Evolutionary conservation across 2,888 invertebrate genomes (phyloP).

Genomic region (Lymantria monacha): DNA sequence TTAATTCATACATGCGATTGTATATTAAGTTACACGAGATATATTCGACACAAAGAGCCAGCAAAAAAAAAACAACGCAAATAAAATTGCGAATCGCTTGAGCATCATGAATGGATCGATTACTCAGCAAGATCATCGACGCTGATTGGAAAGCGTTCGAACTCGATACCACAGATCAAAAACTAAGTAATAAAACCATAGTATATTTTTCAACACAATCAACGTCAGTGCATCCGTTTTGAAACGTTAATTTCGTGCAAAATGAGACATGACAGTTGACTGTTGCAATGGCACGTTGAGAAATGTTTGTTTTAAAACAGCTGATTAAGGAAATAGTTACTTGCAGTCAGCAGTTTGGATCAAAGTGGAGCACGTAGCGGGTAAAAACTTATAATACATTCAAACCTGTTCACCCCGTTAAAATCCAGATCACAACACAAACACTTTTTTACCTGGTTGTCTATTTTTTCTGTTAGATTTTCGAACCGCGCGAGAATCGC

Average conservation of each 20-base stretch:
- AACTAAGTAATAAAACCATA: slow-evolving; percentile 34
- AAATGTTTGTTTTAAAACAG: slow-evolving; percentile 37
- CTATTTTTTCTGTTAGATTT: slow-evolving; percentile 82
- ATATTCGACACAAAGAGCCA: slow-evolving; percentile 15
- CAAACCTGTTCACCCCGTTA: slow-evolving; percentile 35
- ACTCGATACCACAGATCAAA: slow-evolving; percentile 19
- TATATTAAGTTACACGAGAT: slow-evolving; percentile 6
- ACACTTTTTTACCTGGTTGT: slow-evolving; percentile 50
- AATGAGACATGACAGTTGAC: slow-evolving; percentile 26
- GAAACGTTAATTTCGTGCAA: slow-evolving; percentile 32
- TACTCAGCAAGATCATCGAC: slow-evolving; percentile 42
- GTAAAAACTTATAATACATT: slow-evolving; percentile 13
- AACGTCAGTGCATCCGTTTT: slow-evolving; percentile 24
- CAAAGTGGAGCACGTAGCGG: slow-evolving; percentile 21
- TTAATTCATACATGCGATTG: no score
- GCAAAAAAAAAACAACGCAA: slow-evolving; percentile 18
- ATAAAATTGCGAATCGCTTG: slow-evolving; percentile 12
- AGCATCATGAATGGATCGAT: slow-evolving; percentile 49
- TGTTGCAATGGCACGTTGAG: slow-evolving; percentile 33
- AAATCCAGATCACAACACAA: slow-evolving; percentile 29
- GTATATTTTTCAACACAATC: slow-evolving; percentile 39
- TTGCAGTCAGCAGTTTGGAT: slow-evolving; percentile 15
- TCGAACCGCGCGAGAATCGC: slow-evolving; percentile 92
- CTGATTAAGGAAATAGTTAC: slow-evolving; percentile 33
- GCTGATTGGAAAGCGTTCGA: slow-evolving; percentile 47